These are phyloP conservation scores for Garrulus glandarius DNA, from an alignment of 2,797 vertebrate genomes.

Conservation along the genomic window DNA sequence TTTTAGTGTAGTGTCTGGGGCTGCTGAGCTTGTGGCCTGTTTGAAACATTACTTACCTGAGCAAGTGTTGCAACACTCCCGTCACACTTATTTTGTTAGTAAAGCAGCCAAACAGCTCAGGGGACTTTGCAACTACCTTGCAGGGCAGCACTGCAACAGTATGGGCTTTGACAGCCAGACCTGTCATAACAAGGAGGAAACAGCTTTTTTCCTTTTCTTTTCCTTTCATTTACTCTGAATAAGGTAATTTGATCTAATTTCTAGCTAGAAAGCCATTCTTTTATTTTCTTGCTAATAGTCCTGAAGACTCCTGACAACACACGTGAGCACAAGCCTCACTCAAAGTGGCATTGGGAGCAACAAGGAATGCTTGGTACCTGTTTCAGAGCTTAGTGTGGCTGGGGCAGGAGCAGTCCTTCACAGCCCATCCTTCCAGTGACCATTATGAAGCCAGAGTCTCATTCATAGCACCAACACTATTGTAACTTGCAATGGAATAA, in stretches of 20 bases:
- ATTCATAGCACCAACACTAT: not conserved
- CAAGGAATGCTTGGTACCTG: not conserved
- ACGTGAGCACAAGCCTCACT: not conserved
- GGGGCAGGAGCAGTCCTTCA: not conserved
- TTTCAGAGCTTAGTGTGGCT: not conserved
- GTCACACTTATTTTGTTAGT: not conserved
- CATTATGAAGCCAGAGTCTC: not conserved
- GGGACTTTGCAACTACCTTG: not conserved
- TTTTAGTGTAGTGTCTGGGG: not conserved
- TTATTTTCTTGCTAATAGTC: not conserved
- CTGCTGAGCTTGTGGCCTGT: too few relatives aligned
- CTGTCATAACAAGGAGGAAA: not conserved
- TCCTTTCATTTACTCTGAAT: constrained; percentile 13
- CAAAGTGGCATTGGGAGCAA: not conserved
- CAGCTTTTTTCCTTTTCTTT: not conserved
- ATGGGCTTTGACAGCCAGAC: not conserved
- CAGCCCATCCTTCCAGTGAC: not conserved
- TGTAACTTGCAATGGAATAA: not conserved
- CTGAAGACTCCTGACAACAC: constrained; percentile 23
- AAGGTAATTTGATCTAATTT: constrained; percentile 55
- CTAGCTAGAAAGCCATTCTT: constrained; percentile 33
- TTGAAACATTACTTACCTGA: not conserved
- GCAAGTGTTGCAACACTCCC: not conserved
- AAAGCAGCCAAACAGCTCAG: not conserved
- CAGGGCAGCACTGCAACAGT: not conserved